phyloP scores from a whole-genome alignment of 2,888 invertebrate species.

The Nomada goodeniana region DNA sequence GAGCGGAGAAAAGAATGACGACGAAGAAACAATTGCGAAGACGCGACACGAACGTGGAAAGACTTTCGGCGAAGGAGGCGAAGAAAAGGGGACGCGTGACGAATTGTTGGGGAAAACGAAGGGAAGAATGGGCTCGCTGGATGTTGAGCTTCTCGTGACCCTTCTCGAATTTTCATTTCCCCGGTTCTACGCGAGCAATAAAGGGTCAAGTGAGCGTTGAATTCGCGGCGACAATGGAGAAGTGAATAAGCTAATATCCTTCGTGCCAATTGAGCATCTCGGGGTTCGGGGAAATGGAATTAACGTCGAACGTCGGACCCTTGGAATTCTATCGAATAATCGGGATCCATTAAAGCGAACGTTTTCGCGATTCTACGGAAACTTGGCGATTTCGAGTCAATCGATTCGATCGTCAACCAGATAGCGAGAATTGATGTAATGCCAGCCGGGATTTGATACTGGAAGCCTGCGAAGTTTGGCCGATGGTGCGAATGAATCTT shows the following conservation, averaged over 20 bases:
- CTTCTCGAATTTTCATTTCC: background rate
- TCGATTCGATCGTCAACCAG: background rate
- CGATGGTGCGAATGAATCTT: too few relatives aligned
- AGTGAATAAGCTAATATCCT: background rate
- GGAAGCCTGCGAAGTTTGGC: too few relatives aligned
- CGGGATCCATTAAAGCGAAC: slow-evolving; percentile 7
- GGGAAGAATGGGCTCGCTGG: background rate
- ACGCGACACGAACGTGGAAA: slow-evolving; percentile 2
- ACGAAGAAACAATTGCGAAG: slow-evolving; percentile 25
- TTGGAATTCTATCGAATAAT: background rate
- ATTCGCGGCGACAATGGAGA: slow-evolving; percentile 11
- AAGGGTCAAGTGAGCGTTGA: slow-evolving; percentile 3
- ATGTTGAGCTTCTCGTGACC: slow-evolving; percentile 1
- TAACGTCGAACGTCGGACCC: slow-evolving; percentile 5
- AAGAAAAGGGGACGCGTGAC: background rate
- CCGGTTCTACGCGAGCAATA: background rate
- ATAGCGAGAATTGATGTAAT: background rate
- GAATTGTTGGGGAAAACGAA: background rate
- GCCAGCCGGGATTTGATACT: too few relatives aligned
- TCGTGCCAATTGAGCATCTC: slow-evolving; percentile 20
- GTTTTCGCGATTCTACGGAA: background rate
- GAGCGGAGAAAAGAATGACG: background rate
- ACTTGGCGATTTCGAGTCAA: background rate
- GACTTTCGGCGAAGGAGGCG: background rate
- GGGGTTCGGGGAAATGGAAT: slow-evolving; percentile 24